phyloP scores from a whole-genome alignment of 2,888 invertebrate species.

The Falcaria lacertinaria region DNA sequence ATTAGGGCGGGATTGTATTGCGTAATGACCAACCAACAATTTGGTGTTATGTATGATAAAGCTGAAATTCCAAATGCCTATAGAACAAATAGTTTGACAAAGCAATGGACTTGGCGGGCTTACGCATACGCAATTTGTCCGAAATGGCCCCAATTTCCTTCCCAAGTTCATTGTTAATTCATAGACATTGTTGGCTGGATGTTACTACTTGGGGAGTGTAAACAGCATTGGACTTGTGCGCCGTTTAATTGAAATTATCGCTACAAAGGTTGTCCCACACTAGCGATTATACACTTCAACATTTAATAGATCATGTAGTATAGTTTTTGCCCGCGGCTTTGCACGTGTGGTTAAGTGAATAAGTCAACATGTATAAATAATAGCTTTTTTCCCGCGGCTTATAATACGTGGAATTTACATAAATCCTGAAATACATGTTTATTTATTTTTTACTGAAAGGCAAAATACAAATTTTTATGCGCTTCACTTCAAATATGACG shows the following conservation, averaged over 20 bases:
- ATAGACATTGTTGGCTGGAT: slow-evolving; percentile 49
- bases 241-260: slow-evolving; percentile 36
- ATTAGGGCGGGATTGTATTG: background rate
- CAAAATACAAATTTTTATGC: too few species aligned
- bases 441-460: too few species aligned
- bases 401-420: too few species aligned
- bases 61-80: slow-evolving; percentile 24
- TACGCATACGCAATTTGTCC: slow-evolving; percentile 45
- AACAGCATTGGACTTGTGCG: slow-evolving; percentile 31
- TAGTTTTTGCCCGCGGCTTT: too few species aligned
- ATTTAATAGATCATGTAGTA: background rate
- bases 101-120: slow-evolving; percentile 24
- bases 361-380: too few species aligned
- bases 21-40: slow-evolving; percentile 20
- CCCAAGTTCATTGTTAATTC: slow-evolving; percentile 60
- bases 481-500: too few species aligned
- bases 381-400: too few species aligned
- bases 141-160: slow-evolving; percentile 42
- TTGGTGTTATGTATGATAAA: slow-evolving; percentile 29
- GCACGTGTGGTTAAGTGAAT: too few species aligned
- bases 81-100: slow-evolving; percentile 35
- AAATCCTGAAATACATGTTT: too few species aligned
- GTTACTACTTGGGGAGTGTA: slow-evolving; percentile 43
- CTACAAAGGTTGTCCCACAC: slow-evolving; percentile 7
- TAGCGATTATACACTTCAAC: slow-evolving; percentile 6